Evolutionary conservation across 2,888 invertebrate species (phyloP).

Genomic region (Cenopis cana): DNA sequence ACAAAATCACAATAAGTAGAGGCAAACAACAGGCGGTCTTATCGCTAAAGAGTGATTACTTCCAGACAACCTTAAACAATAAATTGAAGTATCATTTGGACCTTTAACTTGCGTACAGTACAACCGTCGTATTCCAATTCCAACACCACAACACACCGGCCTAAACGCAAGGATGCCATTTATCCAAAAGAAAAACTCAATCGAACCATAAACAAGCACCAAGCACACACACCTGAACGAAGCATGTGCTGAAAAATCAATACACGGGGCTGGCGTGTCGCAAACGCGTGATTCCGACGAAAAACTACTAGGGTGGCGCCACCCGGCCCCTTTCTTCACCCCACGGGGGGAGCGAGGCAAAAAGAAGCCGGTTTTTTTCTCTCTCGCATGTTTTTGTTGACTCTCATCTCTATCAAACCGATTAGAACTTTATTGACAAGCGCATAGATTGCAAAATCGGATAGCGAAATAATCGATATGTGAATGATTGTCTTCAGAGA

Average conservation of each 20-base stretch:
- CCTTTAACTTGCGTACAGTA: too few relatives aligned
- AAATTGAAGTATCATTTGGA: too few relatives aligned
- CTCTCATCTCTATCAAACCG: slow-evolving; percentile 53
- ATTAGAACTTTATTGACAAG: slow-evolving; percentile 49
- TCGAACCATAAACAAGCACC: slow-evolving; percentile 44
- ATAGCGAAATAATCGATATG: slow-evolving; percentile 57
- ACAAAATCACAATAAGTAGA: too few relatives aligned
- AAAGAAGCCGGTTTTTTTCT: slow-evolving; percentile 81
- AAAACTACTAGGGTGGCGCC: slow-evolving; percentile 76
- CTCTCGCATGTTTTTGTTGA: slow-evolving; percentile 79
- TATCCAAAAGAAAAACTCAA: slow-evolving; percentile 41
- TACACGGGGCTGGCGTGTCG: slow-evolving; percentile 73
- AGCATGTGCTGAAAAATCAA: slow-evolving; percentile 82
- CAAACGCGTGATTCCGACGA: slow-evolving; percentile 82
- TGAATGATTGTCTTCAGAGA: slow-evolving; percentile 71
- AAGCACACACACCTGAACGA: slow-evolving; percentile 69
- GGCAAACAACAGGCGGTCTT: too few relatives aligned
- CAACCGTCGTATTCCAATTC: too few relatives aligned
- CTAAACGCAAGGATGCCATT: slow-evolving; percentile 31
- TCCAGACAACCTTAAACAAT: too few relatives aligned
- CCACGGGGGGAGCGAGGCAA: slow-evolving; percentile 74
- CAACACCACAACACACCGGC: slow-evolving; percentile 11
- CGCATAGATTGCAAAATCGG: slow-evolving; percentile 50
- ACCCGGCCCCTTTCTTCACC: slow-evolving; percentile 68
- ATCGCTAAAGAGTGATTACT: too few relatives aligned